A percentile compares a stretch with the other conserved stretches of the same genome.
These are phyloP conservation scores for Microplitis demolitor DNA, from an alignment of 1,140 invertebrate genomes.

Conservation along the genomic window DNA sequence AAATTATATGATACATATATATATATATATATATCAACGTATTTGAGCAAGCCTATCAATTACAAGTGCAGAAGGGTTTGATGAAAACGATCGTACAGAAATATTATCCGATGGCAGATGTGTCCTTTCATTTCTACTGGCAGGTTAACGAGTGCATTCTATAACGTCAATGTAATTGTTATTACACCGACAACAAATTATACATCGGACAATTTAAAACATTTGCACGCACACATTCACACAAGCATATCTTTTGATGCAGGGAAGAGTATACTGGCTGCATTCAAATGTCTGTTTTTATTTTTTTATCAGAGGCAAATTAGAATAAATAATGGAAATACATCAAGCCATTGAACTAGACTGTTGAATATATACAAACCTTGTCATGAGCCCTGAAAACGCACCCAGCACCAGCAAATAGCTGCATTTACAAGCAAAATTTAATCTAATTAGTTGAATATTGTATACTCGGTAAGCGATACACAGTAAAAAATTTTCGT, in stretches of 20 bases:
- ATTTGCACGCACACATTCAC: background rate
- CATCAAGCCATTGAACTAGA: too few species aligned
- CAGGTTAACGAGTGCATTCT: background rate
- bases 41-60: constrained; percentile 29
- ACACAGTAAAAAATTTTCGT: too few species aligned
- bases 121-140: background rate
- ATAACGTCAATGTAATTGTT: background rate
- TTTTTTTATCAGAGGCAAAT: too few species aligned
- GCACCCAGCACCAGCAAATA: constrained; percentile 60
- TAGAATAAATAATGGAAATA: too few species aligned
- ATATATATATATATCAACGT: constrained; percentile 19
- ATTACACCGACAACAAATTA: constrained; percentile 29
- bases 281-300: too few species aligned
- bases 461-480: background rate
- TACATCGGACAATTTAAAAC: background rate
- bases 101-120: background rate
- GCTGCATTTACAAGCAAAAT: constrained; percentile 55
- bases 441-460: constrained; percentile 22
- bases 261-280: too few species aligned
- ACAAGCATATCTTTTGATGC: too few species aligned
- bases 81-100: background rate
- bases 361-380: constrained; percentile 47
- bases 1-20: constrained; percentile 31
- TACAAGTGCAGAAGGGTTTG: background rate
- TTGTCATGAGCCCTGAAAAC: constrained; percentile 60